Base-by-base conservation (phyloP, 2,888 invertebrate genomes). In the Tineola bisselliella region DNA sequence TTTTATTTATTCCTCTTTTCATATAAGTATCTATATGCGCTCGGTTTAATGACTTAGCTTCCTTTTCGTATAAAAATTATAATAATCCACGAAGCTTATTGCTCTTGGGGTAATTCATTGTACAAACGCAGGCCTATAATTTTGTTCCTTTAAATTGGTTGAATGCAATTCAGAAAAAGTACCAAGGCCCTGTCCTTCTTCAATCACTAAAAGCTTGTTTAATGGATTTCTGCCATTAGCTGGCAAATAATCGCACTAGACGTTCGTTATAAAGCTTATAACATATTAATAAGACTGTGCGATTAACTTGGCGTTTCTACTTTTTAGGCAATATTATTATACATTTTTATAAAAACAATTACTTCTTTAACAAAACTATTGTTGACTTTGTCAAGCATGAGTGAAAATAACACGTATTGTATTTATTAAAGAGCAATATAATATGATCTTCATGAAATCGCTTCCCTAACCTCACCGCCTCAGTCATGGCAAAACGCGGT, bases 211-310 rank as follows among this genome's bases (percentile, higher is more conserved):
- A 80, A 79, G 77, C 81, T 81, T 76, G 81, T 86, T 83, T 86
- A 87, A 86, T 86, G 86, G 84, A 84, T 86, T 84, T 86, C 83
- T 81, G 83, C 83, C 82, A 84, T 87, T 84, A 84, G 83, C 77
- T 81, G 79, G 79, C 81, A 83, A 84, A 86, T 86, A 86, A 84
- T 84, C 84, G 79, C 76, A 80, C 77, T 79, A 75, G 79, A 79
- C 76, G 38, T 38, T 38, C 38, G 10, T 38, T 13, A 3, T 48
- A n/a, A 19, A 33, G 44, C 15, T 3, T 11, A 3, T 44, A 25
- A 33, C 19, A 59, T 18, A 44, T 44, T 4, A 11, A 44, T 19
- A 12, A 33, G 18, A 18, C 44, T 59, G 3, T 6, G 59, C 59
- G 59, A 12, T 19, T 38, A 6, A 38, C 38, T 6, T 38, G 10